Base-by-base conservation (phyloP, 2,797 vertebrate species). In the Parauchenoglanis ngamensis region DNA sequence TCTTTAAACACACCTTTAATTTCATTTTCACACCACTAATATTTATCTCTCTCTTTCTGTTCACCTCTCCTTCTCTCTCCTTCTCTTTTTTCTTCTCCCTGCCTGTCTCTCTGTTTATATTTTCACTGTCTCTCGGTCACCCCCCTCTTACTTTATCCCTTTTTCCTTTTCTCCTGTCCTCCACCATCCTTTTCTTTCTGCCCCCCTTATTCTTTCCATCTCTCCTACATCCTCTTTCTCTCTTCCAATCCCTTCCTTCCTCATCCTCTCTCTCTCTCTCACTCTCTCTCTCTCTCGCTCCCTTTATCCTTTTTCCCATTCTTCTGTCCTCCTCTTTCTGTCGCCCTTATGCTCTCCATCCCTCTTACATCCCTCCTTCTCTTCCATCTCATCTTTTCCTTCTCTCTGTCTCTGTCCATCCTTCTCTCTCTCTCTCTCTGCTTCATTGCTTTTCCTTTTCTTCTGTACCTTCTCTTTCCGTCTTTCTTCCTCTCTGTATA, bases 91-190 rank as follows among this genome's bases (percentile, higher is more conserved):
- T 13, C 19, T 40, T 49, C 31, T 49, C 28, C 40, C 15, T 35
- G 21, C 21, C 57, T 52, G 11, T 19, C 59, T 85, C 85, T 8
- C 88, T 89, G 90, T 89, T 80, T 90, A 3, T 40, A 40, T 83
- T 91, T 88, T 91, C 83, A 87, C 31, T 92, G 86, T 88, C 46
- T 92, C 89, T 85, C 82, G 85, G 59, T 84, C 85, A 11, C 89
- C 88, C 90, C 88, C 91, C 83, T 89, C 83, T 88, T 46, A 7
- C 0, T 79, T 31, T 49, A 11, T 56, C 21, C 57, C 17, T 52
- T 15, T 21, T 52, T 67, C 44, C 1, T 4, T 31, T 12, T 67
- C 28, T 63, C 19, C 52, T 13, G 11, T 15, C 12, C 40, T 40
- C 40, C 40, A 40, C 40, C 40, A 1, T 54, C 23, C 63, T 13